A percentile compares a stretch with the other conserved stretches of the same genome.
These are phyloP conservation scores for Tenebrosternarchus preto DNA, from an alignment of 2,113 vertebrate genomes.

Conservation along the genomic window DNA sequence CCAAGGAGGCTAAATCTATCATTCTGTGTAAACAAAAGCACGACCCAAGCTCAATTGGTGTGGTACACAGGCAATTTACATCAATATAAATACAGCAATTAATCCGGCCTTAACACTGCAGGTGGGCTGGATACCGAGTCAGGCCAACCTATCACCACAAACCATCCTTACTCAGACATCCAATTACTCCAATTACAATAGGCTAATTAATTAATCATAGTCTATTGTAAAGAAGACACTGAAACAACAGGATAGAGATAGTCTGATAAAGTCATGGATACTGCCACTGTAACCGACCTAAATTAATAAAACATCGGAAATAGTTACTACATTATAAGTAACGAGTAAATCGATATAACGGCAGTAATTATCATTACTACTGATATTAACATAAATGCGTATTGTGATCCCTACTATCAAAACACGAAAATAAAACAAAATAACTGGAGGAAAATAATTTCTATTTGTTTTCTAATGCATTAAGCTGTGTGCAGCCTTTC, in stretches of 20 bases:
- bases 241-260: constrained; percentile 31
- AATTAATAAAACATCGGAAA: background rate
- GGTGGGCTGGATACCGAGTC: constrained; percentile 21
- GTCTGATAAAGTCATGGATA: background rate
- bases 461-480: no score
- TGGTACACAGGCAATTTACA: constrained; percentile 59
- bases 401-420: no score
- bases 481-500: no score
- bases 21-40: constrained; percentile 20
- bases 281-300: background rate
- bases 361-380: background rate
- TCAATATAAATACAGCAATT: constrained; percentile 71
- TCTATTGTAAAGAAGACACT: constrained; percentile 43
- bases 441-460: no score
- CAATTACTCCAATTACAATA: constrained; percentile 69
- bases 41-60: constrained; percentile 1
- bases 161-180: background rate
- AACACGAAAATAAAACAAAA: no score
- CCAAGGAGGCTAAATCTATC: constrained; percentile 1
- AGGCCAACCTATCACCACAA: constrained; percentile 20
- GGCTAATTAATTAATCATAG: constrained; percentile 70
- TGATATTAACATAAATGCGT: no score
- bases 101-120: constrained; percentile 32
- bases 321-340: background rate
- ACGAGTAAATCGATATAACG: background rate